Evolutionary conservation across 2,888 invertebrate species (phyloP).

Genomic region (Drosophila macrothrix): DNA sequence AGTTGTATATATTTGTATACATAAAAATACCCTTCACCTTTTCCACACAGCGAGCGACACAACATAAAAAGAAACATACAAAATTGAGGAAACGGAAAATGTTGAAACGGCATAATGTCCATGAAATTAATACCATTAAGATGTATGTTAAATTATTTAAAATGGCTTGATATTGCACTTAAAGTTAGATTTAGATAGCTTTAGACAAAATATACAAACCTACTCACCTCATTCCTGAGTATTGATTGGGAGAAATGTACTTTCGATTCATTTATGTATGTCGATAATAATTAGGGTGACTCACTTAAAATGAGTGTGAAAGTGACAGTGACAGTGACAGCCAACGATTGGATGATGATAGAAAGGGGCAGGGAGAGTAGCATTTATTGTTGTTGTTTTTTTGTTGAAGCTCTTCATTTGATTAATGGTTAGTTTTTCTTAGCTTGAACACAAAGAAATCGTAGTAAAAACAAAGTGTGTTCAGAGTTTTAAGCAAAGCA

Average conservation of each 20-base stretch:
- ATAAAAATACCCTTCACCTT: constrained; percentile 27
- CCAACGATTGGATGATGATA: background rate
- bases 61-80: constrained; percentile 22
- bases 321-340: constrained; percentile 16
- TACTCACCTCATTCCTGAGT: background rate
- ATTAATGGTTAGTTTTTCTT: constrained; percentile 51
- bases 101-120: constrained; percentile 35
- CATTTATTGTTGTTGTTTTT: background rate
- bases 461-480: constrained; percentile 13
- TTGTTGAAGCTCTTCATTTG: constrained; percentile 29
- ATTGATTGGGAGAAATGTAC: background rate
- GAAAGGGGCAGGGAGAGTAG: constrained; percentile 9
- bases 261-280: background rate
- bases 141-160: constrained; percentile 13
- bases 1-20: constrained; percentile 7
- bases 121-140: constrained; percentile 30
- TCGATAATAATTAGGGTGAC: constrained; percentile 23
- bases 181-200: background rate
- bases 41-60: constrained; percentile 7
- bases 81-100: constrained; percentile 40
- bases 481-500: background rate
- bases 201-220: background rate
- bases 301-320: constrained; percentile 41
- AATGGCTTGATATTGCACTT: constrained; percentile 4
- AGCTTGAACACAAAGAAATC: constrained; percentile 25